A percentile compares a stretch with the other conserved stretches of the same genome.
Evolutionary conservation across 2,888 invertebrate species (phyloP).

Genomic region (Trilocha varians): DNA sequence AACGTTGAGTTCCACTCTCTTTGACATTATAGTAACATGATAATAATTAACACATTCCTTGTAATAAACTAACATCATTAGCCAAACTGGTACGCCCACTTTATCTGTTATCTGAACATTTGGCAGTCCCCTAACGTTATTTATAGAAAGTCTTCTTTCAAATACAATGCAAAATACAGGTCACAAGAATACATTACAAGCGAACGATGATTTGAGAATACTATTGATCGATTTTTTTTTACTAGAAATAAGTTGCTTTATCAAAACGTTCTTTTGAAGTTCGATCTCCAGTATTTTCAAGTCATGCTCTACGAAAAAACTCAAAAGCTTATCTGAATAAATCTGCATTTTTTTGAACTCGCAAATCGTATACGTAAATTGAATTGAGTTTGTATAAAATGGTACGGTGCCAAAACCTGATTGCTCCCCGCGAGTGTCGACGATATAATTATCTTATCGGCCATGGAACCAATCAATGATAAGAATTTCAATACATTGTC

Average conservation of each 20-base stretch:
- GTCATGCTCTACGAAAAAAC: too few relatives aligned
- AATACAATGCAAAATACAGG: background rate
- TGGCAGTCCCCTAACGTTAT: slow-evolving; percentile 18
- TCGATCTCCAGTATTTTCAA: too few relatives aligned
- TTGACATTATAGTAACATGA: slow-evolving; percentile 13
- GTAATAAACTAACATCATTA: slow-evolving; percentile 17
- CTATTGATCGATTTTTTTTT: background rate
- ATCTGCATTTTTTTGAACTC: too few relatives aligned
- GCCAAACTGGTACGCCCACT: slow-evolving; percentile 19
- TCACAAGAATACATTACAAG: background rate
- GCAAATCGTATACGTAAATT: too few relatives aligned
- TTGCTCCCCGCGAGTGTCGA: background rate
- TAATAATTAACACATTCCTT: slow-evolving; percentile 5
- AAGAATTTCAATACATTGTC: background rate
- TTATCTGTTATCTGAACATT: slow-evolving; percentile 22
- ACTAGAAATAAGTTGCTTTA: too few relatives aligned
- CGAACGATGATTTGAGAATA: background rate
- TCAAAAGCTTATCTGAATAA: too few relatives aligned
- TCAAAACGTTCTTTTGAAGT: background rate
- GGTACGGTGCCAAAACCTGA: background rate
- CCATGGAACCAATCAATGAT: background rate
- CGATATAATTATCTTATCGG: background rate
- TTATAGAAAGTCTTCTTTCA: background rate
- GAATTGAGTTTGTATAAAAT: background rate
- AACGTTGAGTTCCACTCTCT: slow-evolving; percentile 4